A percentile compares a stretch with the other conserved stretches of the same genome.
These are phyloP conservation scores for Chaenogobius annularis DNA, from an alignment of 2,113 vertebrate species.

Conservation along the genomic window DNA sequence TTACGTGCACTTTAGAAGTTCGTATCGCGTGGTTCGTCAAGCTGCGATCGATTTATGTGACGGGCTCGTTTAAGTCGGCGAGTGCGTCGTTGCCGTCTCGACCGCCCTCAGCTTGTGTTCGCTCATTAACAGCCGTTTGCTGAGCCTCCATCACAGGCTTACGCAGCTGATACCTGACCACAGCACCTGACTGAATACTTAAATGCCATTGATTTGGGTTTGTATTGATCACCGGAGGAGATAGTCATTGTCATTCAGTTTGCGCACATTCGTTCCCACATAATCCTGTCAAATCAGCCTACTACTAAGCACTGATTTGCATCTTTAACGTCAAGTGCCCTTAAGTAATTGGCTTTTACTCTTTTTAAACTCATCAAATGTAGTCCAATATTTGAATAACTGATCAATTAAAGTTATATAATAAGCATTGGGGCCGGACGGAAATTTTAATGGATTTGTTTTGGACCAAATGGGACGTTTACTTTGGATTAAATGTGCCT, in stretches of 20 bases:
- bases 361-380: too few species aligned
- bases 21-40: not conserved
- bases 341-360: too few species aligned
- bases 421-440: too few species aligned
- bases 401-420: too few species aligned
- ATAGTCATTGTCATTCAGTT: not conserved
- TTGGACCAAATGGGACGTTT: too few species aligned
- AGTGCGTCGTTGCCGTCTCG: constrained; percentile 1
- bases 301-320: too few species aligned
- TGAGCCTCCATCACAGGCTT: constrained; percentile 8
- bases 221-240: not conserved
- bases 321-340: too few species aligned
- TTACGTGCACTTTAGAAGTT: not conserved
- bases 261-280: not conserved
- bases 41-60: constrained; percentile 2
- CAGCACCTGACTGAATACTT: not conserved
- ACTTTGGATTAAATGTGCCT: too few species aligned
- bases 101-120: constrained; percentile 3
- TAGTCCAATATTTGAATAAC: too few species aligned
- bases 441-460: too few species aligned
- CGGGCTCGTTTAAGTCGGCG: not conserved
- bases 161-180: not conserved
- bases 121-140: constrained; percentile 2
- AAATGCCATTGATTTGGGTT: not conserved
- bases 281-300: not conserved